Base-by-base conservation (phyloP, 2,888 invertebrate genomes). In the Tinea trinotella region DNA sequence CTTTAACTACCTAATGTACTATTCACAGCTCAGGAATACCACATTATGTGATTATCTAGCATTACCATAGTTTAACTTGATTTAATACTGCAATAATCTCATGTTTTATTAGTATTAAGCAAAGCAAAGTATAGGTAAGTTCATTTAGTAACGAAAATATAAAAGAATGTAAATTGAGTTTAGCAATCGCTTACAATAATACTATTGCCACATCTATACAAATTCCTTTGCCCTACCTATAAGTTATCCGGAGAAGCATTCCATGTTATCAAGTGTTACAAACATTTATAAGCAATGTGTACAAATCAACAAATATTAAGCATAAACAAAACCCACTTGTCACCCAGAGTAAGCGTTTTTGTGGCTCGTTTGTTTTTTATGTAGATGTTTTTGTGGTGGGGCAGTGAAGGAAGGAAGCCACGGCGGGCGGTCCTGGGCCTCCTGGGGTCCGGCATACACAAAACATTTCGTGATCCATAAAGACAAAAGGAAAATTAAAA, bases 401-500 rank as follows among this genome's bases (percentile, higher is more conserved):
- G 63, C 77, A 70, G 76, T 81, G 80, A 79, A 83, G 83, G 83
- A 83, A 83, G 83, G 82, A 81, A 81, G 71, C 74, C 81, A 57
- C 82, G 64, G 74, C 82, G 79, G 84, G 84, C 79, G 83, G 78
- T 76, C 81, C 61, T 17, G 22, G 64, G 74, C 74, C 75, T 81
- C 74, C 83, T 81, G 70, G 81, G 77, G 81, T 80, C 65, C 69
- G 65, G 66, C 71, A 74, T 74, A 79, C 74, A 83, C 83, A 83
- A 82, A 83, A 84, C 82, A 81, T 83, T 81, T 79, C 84, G 84
- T 84, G 84, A 83, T 82, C 79, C 80, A 76, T 73, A 82, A 81
- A 84, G 81, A 84, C 83, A 85, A 84, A 85, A 84, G 81, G 71
- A 83, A 78, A 79, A 78, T 82, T 79, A 76, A 79, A 80, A 77